These are phyloP conservation scores for Anodontia alba DNA, from an alignment of 2,888 invertebrate species.

Conservation along the genomic window DNA sequence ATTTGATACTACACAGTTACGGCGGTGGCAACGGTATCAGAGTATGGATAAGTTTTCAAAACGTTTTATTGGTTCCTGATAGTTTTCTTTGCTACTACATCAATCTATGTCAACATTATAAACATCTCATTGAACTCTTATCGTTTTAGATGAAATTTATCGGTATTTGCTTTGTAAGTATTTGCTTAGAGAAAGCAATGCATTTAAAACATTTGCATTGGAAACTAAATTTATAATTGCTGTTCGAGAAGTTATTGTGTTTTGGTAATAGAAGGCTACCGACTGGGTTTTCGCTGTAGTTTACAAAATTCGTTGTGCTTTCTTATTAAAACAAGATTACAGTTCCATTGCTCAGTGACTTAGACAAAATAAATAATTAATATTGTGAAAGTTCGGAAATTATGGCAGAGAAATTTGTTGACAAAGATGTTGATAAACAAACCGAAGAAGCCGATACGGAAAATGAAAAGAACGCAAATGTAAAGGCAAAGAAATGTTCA, in stretches of 20 bases:
- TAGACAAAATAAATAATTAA: too few species aligned
- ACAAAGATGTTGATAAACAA: background rate
- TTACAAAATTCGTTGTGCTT: too few species aligned
- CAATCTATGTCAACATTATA: conserved; percentile 40
- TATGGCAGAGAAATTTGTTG: background rate
- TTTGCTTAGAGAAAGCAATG: background rate
- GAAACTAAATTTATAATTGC: background rate
- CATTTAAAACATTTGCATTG: background rate
- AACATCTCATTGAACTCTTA: conserved; percentile 3
- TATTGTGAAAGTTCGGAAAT: too few species aligned
- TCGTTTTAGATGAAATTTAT: conserved; percentile 3
- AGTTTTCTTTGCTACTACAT: conserved; percentile 17
- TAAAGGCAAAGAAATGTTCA: background rate
- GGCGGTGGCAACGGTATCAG: background rate
- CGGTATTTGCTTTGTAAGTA: background rate
- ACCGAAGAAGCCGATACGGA: background rate
- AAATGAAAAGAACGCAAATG: background rate
- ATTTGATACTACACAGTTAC: too few species aligned
- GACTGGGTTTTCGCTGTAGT: too few species aligned
- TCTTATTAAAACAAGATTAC: too few species aligned
- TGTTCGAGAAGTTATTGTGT: too few species aligned
- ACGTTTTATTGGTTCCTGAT: background rate
- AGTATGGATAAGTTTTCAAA: background rate
- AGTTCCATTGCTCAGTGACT: too few species aligned
- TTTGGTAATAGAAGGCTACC: too few species aligned